phyloP scores from a whole-genome alignment of 1,140 invertebrate species.

The Drosophila bipectinata region DNA sequence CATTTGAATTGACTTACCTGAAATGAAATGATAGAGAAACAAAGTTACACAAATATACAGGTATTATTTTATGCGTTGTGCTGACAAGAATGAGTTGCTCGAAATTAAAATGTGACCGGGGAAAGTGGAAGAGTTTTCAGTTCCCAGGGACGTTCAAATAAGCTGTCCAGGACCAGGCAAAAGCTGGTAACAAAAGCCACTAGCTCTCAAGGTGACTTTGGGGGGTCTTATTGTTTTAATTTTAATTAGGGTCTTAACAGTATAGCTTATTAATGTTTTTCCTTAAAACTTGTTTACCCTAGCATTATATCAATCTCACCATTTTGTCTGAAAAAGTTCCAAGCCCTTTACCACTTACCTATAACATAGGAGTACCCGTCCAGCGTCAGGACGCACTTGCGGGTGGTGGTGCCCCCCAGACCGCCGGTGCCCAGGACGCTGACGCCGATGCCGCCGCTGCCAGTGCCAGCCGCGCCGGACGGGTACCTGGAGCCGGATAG shows the following conservation, averaged over 20 bases:
- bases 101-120: constrained; percentile 36
- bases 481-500: constrained; percentile 58
- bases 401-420: constrained; percentile 84
- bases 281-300: no score
- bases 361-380: constrained; percentile 93
- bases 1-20: constrained; percentile 73
- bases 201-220: background rate
- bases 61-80: constrained; percentile 59
- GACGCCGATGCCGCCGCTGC: constrained; percentile 61
- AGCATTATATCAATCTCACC: no score
- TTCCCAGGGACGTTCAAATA: background rate
- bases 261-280: no score
- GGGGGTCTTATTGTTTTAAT: no score
- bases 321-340: no score
- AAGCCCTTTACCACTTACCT: constrained; percentile 86
- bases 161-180: background rate
- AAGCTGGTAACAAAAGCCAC: constrained; percentile 18
- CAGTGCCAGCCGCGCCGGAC: constrained; percentile 67
- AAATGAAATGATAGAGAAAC: constrained; percentile 75
- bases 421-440: constrained; percentile 33
- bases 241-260: no score
- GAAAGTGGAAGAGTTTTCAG: constrained; percentile 1
- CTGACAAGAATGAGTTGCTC: constrained; percentile 14
- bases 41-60: constrained; percentile 31
- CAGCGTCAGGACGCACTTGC: constrained; percentile 90